Evolutionary conservation across 2,113 vertebrate genomes (phyloP).

Genomic region (Ageneiosus marmoratus): DNA sequence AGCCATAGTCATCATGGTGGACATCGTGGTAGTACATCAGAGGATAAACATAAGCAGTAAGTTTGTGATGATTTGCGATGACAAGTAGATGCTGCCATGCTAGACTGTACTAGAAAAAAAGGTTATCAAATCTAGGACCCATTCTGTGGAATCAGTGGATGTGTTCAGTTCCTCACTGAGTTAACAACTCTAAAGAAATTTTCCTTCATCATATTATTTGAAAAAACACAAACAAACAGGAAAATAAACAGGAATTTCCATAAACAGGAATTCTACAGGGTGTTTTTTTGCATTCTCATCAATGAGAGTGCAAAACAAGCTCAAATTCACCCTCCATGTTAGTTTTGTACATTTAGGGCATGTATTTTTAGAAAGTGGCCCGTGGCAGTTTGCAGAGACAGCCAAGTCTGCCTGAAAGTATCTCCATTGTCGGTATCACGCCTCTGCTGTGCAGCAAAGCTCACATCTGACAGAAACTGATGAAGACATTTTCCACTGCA

Average conservation of each 20-base stretch:
- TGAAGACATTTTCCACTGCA: slow-evolving; percentile 55
- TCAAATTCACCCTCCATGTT: slow-evolving; percentile 23
- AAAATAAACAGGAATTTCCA: no score
- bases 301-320: slow-evolving; percentile 17
- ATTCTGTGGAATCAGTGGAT: background rate
- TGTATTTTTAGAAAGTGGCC: slow-evolving; percentile 62
- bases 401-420: slow-evolving; percentile 11
- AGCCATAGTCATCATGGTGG: no score
- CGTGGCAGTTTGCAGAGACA: slow-evolving; percentile 42
- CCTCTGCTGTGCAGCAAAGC: slow-evolving; percentile 38
- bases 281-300: background rate
- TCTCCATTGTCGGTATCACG: slow-evolving; percentile 1
- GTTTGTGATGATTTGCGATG: background rate
- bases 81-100: background rate
- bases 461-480: slow-evolving; percentile 52
- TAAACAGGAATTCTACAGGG: background rate
- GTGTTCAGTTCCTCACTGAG: background rate
- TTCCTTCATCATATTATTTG: background rate
- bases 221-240: no score
- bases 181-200: background rate
- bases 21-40: no score
- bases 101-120: background rate
- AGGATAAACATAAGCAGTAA: background rate
- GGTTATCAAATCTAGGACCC: background rate
- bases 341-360: slow-evolving; percentile 48